These are phyloP conservation scores for Columba livia DNA, from an alignment of 2,113 vertebrate genomes.

Conservation along the genomic window DNA sequence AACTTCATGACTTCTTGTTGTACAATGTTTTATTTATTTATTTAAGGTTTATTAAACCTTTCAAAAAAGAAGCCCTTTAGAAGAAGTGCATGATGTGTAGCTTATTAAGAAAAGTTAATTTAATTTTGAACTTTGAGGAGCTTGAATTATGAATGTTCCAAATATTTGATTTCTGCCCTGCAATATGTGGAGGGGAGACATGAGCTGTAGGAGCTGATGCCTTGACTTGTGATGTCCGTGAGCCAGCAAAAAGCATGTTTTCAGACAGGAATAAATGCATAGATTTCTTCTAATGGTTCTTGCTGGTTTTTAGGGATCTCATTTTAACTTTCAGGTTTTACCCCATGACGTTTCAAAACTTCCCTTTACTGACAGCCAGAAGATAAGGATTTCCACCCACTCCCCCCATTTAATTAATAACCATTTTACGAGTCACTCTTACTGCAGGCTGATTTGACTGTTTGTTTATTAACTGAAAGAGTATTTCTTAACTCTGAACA, in stretches of 20 bases:
- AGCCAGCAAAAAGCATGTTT: neutral
- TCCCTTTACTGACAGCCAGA: neutral
- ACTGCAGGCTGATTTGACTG: neutral
- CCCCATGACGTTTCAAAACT: neutral
- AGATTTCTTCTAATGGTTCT: neutral
- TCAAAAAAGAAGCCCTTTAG: neutral
- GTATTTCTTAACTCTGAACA: slow-evolving; percentile 6
- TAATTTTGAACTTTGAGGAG: slow-evolving; percentile 4
- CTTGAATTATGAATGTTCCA: slow-evolving; percentile 14
- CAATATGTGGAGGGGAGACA: neutral
- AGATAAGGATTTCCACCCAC: neutral
- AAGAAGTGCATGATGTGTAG: neutral
- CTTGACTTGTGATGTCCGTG: neutral
- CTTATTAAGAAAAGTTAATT: slow-evolving; percentile 32
- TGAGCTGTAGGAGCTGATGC: neutral
- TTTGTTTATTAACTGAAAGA: neutral
- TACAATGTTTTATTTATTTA: slow-evolving; percentile 58
- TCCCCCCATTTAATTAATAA: neutral
- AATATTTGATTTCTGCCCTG: slow-evolving; percentile 12
- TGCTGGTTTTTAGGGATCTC: neutral
- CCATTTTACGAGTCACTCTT: neutral
- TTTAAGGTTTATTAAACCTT: slow-evolving; percentile 33
- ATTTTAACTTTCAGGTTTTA: neutral
- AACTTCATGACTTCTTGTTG: slow-evolving; percentile 57
- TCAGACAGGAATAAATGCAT: neutral